These are phyloP conservation scores for Notiomystis cincta DNA, from an alignment of 2,113 vertebrate genomes.

Conservation along the genomic window DNA sequence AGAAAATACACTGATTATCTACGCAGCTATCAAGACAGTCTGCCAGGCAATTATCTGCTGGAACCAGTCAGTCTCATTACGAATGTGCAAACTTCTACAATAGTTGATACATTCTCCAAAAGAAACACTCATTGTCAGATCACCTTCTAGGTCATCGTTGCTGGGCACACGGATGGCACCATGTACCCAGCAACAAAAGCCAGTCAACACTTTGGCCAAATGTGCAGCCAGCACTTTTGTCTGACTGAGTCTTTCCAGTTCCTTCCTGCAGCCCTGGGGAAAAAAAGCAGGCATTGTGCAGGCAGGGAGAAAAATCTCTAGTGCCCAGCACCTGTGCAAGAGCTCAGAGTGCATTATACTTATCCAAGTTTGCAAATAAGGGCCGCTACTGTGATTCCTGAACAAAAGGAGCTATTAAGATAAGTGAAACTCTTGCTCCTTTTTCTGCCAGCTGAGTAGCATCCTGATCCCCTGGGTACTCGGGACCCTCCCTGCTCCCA, in stretches of 20 bases:
- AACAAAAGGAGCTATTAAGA: conserved; percentile 57
- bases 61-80: background rate
- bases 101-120: background rate
- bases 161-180: background rate
- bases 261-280: conserved; percentile 7
- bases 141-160: background rate
- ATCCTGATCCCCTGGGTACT: conserved; percentile 12
- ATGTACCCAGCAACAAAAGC: background rate
- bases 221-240: conserved; percentile 38
- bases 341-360: background rate
- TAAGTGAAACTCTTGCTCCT: conserved; percentile 2
- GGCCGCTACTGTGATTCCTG: conserved; percentile 28
- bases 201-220: background rate
- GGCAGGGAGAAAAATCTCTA: background rate
- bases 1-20: background rate
- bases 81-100: background rate
- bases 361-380: conserved; percentile 55
- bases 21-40: background rate
- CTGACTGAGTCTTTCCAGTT: conserved; percentile 16
- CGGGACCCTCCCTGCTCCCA: background rate
- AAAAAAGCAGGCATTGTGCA: conserved; percentile 19
- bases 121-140: conserved; percentile 9
- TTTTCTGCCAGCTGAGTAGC: conserved; percentile 54
- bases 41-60: conserved; percentile 1
- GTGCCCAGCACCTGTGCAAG: conserved; percentile 50